Conservation (phyloP, 1,140 invertebrate genomes). For the Lucilia sericata region DNA sequence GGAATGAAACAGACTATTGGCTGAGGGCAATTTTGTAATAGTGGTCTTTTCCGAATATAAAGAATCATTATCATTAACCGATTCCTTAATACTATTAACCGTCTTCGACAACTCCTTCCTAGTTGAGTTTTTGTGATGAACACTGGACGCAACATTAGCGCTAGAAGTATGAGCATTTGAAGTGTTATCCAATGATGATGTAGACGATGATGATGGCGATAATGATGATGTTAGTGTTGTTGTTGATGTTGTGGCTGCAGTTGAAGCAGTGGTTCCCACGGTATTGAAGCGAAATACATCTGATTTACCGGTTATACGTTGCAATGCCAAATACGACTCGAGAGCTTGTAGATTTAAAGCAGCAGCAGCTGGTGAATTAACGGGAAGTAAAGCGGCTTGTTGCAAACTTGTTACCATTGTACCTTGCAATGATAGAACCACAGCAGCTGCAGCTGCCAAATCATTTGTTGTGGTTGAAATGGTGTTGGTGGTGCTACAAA, state of each 20-base stretch:
- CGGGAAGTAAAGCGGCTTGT: constrained; percentile 80
- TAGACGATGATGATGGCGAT: constrained; percentile 30
- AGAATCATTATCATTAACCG: constrained; percentile 32
- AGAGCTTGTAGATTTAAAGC: constrained; percentile 84
- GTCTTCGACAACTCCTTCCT: neutral
- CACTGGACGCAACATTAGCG: constrained; percentile 49
- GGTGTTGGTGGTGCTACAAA: neutral
- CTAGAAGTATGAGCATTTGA: constrained; percentile 10
- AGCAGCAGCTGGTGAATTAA: constrained; percentile 81
- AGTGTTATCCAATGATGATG: neutral
- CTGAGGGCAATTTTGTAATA: constrained; percentile 47
- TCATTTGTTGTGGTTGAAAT: constrained; percentile 56
- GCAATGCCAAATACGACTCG: constrained; percentile 84
- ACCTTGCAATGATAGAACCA: constrained; percentile 81
- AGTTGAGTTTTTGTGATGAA: neutral
- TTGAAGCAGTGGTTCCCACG: constrained; percentile 49
- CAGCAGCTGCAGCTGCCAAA: constrained; percentile 68
- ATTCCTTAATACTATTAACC: constrained; percentile 21
- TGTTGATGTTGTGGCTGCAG: constrained; percentile 49
- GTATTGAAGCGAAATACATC: constrained; percentile 61
- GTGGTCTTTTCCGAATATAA: constrained; percentile 44
- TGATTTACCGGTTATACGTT: constrained; percentile 73
- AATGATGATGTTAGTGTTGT: constrained; percentile 51
- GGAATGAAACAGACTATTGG: constrained; percentile 50
- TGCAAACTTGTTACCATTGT: constrained; percentile 82